A percentile compares a stretch with the other conserved stretches of the same genome.
phyloP scores from a whole-genome alignment of 2,113 vertebrate genomes.

The Microcebus griseorufus region DNA sequence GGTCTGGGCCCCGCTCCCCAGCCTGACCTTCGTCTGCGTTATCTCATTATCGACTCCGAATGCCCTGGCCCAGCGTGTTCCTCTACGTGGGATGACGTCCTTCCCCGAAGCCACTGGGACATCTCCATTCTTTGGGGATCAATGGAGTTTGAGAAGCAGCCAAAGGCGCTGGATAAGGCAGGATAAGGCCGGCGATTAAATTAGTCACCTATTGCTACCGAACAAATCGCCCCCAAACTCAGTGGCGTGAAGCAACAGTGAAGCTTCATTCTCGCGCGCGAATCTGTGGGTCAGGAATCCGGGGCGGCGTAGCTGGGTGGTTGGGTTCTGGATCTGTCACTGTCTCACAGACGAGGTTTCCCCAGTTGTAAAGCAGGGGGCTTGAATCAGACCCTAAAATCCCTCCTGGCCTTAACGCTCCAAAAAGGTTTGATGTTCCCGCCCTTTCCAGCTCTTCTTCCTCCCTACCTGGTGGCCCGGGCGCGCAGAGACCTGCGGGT shows the following conservation, averaged over 20 bases:
- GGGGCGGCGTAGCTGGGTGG: background rate
- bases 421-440: background rate
- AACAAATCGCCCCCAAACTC: background rate
- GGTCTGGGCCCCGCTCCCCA: background rate
- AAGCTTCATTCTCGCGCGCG: background rate
- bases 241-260: background rate
- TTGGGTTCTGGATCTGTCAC: background rate
- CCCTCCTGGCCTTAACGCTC: background rate
- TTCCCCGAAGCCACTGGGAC: background rate
- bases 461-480: too few species aligned
- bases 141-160: background rate
- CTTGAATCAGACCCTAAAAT: background rate
- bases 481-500: background rate
- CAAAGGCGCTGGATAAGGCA: background rate
- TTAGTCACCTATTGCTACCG: too few species aligned
- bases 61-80: background rate
- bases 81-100: background rate
- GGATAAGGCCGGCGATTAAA: background rate
- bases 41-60: background rate
- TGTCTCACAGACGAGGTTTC: background rate
- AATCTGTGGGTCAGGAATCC: background rate
- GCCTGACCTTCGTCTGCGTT: accelerated
- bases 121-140: background rate
- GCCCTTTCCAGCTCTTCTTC: background rate
- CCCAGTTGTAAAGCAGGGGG: background rate